Base-by-base conservation (phyloP, 2,113 vertebrate genomes). In the Raja brachyura region DNA sequence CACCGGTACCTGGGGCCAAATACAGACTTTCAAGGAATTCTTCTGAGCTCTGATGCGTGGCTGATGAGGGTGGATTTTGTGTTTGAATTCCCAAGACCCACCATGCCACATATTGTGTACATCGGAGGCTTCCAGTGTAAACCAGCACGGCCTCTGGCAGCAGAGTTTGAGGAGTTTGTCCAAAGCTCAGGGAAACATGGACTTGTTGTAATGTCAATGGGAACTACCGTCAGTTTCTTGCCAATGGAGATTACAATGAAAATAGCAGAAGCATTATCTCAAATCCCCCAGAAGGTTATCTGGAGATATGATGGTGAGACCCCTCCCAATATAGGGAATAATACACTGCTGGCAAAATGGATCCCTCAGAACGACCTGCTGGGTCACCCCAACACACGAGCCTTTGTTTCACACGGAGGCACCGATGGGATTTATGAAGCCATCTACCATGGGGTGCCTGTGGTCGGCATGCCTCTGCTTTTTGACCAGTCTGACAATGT, bases 291-390 rank as follows among this genome's bases (percentile, higher is more conserved):
- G 39, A 95, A 96, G 93, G 96, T 97, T 4, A 95, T 97, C 59
- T 97, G 96, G 96, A 96, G 96, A 83, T 94, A 97, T 16, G 93
- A 48, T 0, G 95, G 96, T 1, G 95, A 96, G 31, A 90, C 63
- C 0, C 96, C 96, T 3, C 39, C 83, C 9, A 96, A 96, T 70
- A 48, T 96, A 93, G 96, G 96, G 0, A 96, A 95, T 94, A 97
- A 83, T 83, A 83, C 39, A 48, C 39, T 48, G 39, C 48, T 83
- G 48, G 48, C 79, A 59, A 83, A 83, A 97, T 97, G 96, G 96
- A 70, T 97, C 90, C 96, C 96, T 11, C 96, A 97, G 94, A 96
- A 96, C 10, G 96, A 97, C 93, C 94, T 97, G 6, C 66, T 97
- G 66, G 96, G 96, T 33, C 96, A 97, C 70, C 95, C 96, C 0